Conservation (phyloP, 2,888 invertebrate species). For the Eristalinus aeneus region DNA sequence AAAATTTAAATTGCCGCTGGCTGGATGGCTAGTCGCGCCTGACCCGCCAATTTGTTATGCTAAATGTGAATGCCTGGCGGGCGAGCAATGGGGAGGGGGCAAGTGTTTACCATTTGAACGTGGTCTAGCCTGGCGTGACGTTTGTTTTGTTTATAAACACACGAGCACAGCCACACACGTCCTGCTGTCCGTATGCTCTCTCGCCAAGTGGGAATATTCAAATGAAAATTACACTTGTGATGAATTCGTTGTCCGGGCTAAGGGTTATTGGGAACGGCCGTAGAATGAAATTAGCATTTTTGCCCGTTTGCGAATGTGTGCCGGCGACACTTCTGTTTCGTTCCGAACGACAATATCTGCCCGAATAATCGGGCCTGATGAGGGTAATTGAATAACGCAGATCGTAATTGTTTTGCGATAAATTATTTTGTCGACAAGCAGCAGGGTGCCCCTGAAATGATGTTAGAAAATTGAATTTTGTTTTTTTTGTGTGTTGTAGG, state of each 20-base stretch:
- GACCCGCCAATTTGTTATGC: slow-evolving; percentile 31
- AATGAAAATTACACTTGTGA: slow-evolving; percentile 40
- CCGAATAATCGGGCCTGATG: slow-evolving; percentile 48
- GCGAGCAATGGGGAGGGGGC: slow-evolving; percentile 6
- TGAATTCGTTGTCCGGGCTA: not conserved
- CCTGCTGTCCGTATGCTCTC: slow-evolving; percentile 31
- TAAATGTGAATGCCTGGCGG: slow-evolving; percentile 25
- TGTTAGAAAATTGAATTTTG: not conserved
- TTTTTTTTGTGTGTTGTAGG: too few relatives aligned
- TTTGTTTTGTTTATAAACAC: slow-evolving; percentile 51
- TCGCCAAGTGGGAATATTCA: slow-evolving; percentile 44
- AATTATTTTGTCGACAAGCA: slow-evolving; percentile 30
- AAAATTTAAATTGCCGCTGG: slow-evolving; percentile 15
- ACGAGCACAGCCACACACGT: not conserved
- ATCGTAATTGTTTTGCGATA: slow-evolving; percentile 58
- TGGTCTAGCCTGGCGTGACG: not conserved
- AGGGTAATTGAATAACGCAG: slow-evolving; percentile 49
- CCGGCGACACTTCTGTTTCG: slow-evolving; percentile 28
- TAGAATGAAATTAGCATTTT: slow-evolving; percentile 35
- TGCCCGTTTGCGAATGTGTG: slow-evolving; percentile 14
- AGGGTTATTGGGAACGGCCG: slow-evolving; percentile 8
- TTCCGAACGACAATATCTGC: slow-evolving; percentile 51
- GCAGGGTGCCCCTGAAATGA: slow-evolving; percentile 11
- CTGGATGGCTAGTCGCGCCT: not conserved
- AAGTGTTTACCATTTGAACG: slow-evolving; percentile 44